Percentiles rank a stretch among this genome's conserved stretches.
These are phyloP conservation scores for Dryobates pubescens DNA, from an alignment of 2,797 vertebrate species.

Conservation along the genomic window DNA sequence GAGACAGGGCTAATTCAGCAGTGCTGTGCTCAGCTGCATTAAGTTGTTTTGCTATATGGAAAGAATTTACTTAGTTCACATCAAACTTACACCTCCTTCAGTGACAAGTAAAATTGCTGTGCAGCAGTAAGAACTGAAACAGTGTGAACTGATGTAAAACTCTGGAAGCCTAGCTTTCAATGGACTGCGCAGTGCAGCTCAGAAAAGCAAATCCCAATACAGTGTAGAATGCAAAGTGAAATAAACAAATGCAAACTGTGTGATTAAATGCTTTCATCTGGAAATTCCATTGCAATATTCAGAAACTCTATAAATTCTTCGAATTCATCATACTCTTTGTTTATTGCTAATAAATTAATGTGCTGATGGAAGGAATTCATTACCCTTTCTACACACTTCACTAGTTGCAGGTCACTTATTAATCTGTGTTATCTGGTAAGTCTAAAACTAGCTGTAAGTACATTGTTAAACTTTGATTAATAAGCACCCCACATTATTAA, in stretches of 20 bases:
- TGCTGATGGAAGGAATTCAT: slow-evolving; percentile 85
- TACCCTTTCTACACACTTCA: slow-evolving; percentile 85
- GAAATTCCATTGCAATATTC: slow-evolving; percentile 80
- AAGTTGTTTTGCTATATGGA: slow-evolving; percentile 29
- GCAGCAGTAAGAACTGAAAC: slow-evolving; percentile 43
- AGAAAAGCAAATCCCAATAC: slow-evolving; percentile 59
- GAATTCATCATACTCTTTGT: slow-evolving; percentile 83
- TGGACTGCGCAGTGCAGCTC: slow-evolving; percentile 51
- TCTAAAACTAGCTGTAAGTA: slow-evolving; percentile 91
- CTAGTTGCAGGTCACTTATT: slow-evolving; percentile 92
- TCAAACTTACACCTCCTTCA: slow-evolving; percentile 50
- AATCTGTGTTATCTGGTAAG: slow-evolving; percentile 90
- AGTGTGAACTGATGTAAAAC: slow-evolving; percentile 38
- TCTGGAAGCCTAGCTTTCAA: slow-evolving; percentile 30
- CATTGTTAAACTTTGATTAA: slow-evolving; percentile 94
- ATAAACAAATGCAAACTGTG: slow-evolving; percentile 74
- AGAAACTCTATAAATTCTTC: slow-evolving; percentile 78
- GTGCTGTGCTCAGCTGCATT: neutral
- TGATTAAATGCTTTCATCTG: slow-evolving; percentile 82
- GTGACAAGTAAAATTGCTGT: slow-evolving; percentile 31
- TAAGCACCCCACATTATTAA: slow-evolving; percentile 85
- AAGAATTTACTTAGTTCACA: slow-evolving; percentile 51
- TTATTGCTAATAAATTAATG: slow-evolving; percentile 86
- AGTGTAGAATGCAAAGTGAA: slow-evolving; percentile 70
- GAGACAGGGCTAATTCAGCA: neutral